phyloP scores from a whole-genome alignment of 2,888 invertebrate genomes.

The Tetragonisca angustula region DNA sequence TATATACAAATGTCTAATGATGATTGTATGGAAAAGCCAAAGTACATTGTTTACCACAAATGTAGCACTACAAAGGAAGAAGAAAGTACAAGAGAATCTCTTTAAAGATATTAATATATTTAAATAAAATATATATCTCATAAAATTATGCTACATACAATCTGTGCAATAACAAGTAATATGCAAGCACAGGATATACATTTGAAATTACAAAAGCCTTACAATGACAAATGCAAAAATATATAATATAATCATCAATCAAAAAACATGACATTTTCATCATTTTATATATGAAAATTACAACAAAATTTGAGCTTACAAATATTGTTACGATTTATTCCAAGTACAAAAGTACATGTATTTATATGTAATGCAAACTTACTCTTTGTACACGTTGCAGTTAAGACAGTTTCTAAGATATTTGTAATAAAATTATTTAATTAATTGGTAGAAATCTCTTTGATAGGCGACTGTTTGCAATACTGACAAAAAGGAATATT shows the following conservation, averaged over 20 bases:
- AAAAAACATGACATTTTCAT: conserved; percentile 12
- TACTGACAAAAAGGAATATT: conserved; percentile 12
- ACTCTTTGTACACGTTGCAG: conserved; percentile 7
- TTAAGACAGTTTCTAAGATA: conserved; percentile 21
- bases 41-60: conserved; percentile 72
- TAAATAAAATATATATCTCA: conserved; percentile 23
- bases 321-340: conserved; percentile 50
- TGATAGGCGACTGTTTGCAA: background rate
- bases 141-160: conserved; percentile 1
- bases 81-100: conserved; percentile 10
- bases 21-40: background rate
- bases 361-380: conserved; percentile 57
- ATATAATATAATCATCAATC: conserved; percentile 4
- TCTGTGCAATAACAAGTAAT: background rate
- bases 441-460: too few relatives aligned
- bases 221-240: background rate
- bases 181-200: background rate
- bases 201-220: background rate
- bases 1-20: conserved; percentile 58
- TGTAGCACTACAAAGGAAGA: conserved; percentile 58
- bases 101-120: conserved; percentile 19
- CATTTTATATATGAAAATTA: conserved; percentile 44
- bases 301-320: conserved; percentile 53
- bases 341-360: conserved; percentile 62
- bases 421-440: background rate